phyloP scores from a whole-genome alignment of 2,888 invertebrate genomes.

The Pteria penguin region DNA sequence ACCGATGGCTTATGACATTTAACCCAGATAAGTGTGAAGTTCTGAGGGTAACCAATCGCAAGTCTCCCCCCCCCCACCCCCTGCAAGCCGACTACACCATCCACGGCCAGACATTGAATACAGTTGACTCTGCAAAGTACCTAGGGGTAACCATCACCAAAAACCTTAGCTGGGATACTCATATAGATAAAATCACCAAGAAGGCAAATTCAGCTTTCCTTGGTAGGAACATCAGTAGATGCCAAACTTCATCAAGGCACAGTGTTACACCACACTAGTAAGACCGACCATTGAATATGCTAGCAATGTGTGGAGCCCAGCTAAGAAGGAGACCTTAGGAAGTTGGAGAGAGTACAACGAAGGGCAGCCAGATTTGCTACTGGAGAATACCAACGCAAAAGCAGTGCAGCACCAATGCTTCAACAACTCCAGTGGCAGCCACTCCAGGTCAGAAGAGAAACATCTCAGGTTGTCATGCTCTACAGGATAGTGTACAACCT shows the following conservation, averaged over 20 bases:
- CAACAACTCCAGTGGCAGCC: not conserved
- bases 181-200: not conserved
- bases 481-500: conserved; percentile 9
- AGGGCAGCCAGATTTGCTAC: conserved; percentile 1
- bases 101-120: not conserved
- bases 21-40: not conserved
- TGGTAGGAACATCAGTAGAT: not conserved
- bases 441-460: conserved; percentile 7
- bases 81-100: not conserved
- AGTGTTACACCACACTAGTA: not conserved
- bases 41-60: not conserved
- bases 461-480: not conserved
- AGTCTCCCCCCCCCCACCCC: too few species aligned
- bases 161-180: not conserved
- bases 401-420: not conserved
- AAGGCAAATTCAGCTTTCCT: not conserved
- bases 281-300: conserved; percentile 3
- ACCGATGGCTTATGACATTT: not conserved
- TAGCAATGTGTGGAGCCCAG: not conserved
- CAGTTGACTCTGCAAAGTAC: not conserved
- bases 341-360: not conserved
- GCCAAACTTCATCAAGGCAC: not conserved
- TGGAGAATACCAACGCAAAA: not conserved
- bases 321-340: conserved; percentile 1
- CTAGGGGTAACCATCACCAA: not conserved